Base-by-base conservation (phyloP, 2,797 vertebrate genomes). In the Enteromius trimaculatus region DNA sequence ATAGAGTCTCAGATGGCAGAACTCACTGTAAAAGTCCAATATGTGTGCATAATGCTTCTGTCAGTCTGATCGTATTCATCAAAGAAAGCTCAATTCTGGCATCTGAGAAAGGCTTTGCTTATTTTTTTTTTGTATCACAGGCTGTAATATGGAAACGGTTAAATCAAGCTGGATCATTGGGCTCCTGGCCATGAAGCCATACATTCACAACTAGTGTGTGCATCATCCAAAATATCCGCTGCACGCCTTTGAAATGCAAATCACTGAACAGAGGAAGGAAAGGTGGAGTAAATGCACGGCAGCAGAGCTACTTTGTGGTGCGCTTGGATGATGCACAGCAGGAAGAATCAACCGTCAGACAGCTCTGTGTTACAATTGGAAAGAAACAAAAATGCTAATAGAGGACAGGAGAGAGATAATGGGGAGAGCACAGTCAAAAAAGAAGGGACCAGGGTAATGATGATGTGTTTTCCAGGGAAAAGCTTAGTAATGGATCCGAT, bases 391-490 rank as follows among this genome's bases (percentile, higher is more conserved):
- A 72, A 81, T 44, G 26, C 23, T 39, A 60, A 72, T 62, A 62
- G 39, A 49, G 72, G 14, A 23, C 80, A 74, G 66, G 16, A 4
- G 21, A 6, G 19, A 80, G 29, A 60, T 71, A 71, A 60, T 31
- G 39, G 31, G 65, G 47, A 34, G 58, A 11, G 3, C 65, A 70
- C 21, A 77, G 77, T 80, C 53, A 78, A 85, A 69, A 74, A 42
- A 34, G 76, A 62, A 51, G 47, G 60, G 55, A 70, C 51, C 44
- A 39, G 60, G 68, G 81, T 26, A 34, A 60, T 37, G 70, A 74
- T 82, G 74, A 87, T 85, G 79, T 23, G 72, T 81, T 80, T 84
- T 80, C 74, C 79, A 71, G 75, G 39, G 65, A 80, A 80, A 62
- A 60, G 19, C 19, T 68, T 66, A 68, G 53, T 77, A 80, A 86